phyloP scores from a whole-genome alignment of 2,888 invertebrate species.

The Agrotis ipsilon region DNA sequence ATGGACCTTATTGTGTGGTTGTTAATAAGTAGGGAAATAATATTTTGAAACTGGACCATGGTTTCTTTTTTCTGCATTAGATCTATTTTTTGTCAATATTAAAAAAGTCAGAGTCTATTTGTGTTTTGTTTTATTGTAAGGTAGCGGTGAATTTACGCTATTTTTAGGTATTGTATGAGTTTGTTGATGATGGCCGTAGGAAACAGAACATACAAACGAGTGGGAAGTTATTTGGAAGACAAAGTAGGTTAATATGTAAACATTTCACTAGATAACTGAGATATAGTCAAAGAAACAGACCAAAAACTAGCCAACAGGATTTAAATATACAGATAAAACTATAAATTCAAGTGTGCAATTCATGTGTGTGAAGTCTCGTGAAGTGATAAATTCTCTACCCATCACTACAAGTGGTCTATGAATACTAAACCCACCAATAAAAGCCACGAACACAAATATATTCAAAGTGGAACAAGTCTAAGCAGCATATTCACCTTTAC shows the following conservation, averaged over 20 bases:
- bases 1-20: neutral
- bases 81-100: too few species aligned
- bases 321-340: neutral
- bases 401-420: constrained; percentile 4
- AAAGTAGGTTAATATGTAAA: too few species aligned
- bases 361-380: too few species aligned
- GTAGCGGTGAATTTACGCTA: too few species aligned
- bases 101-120: too few species aligned
- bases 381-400: constrained; percentile 1
- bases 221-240: too few species aligned
- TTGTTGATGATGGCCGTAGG: too few species aligned
- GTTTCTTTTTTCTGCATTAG: neutral
- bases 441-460: constrained; percentile 22
- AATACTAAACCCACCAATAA: constrained; percentile 33
- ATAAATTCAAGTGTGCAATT: too few species aligned
- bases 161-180: too few species aligned
- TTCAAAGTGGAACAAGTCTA: constrained; percentile 34
- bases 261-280: neutral
- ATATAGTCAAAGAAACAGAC: neutral
- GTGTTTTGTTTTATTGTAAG: too few species aligned
- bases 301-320: neutral
- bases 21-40: too few species aligned
- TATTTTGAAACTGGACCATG: neutral
- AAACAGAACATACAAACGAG: too few species aligned
- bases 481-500: constrained; percentile 50